These are phyloP conservation scores for Dreissena polymorpha DNA, from an alignment of 1,140 invertebrate species.

Conservation along the genomic window DNA sequence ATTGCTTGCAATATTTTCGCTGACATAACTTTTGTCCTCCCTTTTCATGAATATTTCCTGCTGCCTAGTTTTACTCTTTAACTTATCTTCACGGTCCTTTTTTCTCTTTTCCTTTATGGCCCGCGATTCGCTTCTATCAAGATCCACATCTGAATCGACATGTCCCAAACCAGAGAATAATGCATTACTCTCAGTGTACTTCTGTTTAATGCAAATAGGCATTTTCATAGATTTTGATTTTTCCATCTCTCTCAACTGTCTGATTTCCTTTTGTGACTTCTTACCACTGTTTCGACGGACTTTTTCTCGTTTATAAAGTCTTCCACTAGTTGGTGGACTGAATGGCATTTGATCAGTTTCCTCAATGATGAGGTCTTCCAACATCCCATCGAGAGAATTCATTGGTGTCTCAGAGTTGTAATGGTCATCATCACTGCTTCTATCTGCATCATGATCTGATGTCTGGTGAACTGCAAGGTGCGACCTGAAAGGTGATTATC, in stretches of 20 bases:
- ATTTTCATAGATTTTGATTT: conserved; percentile 41
- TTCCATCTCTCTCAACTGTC: conserved; percentile 34
- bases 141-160: conserved; percentile 72
- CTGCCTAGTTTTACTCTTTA: conserved; percentile 64
- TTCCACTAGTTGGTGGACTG: conserved; percentile 59
- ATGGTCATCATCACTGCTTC: conserved; percentile 48
- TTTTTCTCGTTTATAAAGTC: conserved; percentile 58
- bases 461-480: not conserved
- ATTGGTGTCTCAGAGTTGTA: conserved; percentile 13
- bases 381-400: conserved; percentile 51
- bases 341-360: conserved; percentile 46
- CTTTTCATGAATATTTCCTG: conserved; percentile 68
- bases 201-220: conserved; percentile 67
- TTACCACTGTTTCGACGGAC: conserved; percentile 58
- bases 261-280: conserved; percentile 50
- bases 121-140: conserved; percentile 57
- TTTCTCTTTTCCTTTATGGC: conserved; percentile 65
- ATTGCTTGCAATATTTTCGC: conserved; percentile 53
- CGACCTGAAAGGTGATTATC: conserved; percentile 14
- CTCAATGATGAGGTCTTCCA: conserved; percentile 36
- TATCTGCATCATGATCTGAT: conserved; percentile 61
- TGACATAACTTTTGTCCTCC: conserved; percentile 61
- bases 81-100: conserved; percentile 59
- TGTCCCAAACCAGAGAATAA: conserved; percentile 64
- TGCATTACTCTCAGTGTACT: conserved; percentile 64